phyloP scores from a whole-genome alignment of 2,113 vertebrate species.

The Murina feae region DNA sequence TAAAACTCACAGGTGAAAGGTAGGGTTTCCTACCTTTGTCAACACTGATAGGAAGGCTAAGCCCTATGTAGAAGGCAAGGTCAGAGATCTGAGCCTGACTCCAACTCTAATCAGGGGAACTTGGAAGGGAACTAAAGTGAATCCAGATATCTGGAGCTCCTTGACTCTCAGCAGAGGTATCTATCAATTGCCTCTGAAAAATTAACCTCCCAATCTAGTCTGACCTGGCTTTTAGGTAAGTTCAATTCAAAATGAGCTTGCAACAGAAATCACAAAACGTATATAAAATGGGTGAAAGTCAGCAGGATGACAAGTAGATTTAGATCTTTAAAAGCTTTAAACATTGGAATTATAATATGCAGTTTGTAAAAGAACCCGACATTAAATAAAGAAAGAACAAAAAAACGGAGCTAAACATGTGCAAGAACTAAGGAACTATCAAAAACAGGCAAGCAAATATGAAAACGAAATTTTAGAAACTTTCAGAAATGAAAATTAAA shows the following conservation, averaged over 20 bases:
- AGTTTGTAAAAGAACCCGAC: background rate
- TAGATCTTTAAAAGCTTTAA: background rate
- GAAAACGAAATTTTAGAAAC: background rate
- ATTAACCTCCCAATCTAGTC: background rate
- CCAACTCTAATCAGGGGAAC: background rate
- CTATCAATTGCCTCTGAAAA: background rate
- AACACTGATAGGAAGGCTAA: background rate
- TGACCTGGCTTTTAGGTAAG: background rate
- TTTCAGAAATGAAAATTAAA: background rate
- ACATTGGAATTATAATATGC: background rate
- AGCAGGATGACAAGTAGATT: background rate
- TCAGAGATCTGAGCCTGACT: background rate
- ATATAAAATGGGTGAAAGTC: background rate
- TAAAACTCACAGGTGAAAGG: background rate
- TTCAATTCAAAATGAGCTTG: constrained; percentile 11
- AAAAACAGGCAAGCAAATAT: background rate
- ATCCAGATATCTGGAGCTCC: background rate
- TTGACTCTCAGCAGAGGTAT: background rate
- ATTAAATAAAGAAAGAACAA: background rate
- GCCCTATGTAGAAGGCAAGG: background rate
- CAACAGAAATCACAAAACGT: background rate
- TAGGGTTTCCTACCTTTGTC: background rate
- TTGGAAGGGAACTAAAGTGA: background rate
- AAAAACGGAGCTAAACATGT: background rate
- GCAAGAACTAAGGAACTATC: background rate